Conservation (phyloP, 2,888 invertebrate species). For the Dryocosmus kuriphilus region DNA sequence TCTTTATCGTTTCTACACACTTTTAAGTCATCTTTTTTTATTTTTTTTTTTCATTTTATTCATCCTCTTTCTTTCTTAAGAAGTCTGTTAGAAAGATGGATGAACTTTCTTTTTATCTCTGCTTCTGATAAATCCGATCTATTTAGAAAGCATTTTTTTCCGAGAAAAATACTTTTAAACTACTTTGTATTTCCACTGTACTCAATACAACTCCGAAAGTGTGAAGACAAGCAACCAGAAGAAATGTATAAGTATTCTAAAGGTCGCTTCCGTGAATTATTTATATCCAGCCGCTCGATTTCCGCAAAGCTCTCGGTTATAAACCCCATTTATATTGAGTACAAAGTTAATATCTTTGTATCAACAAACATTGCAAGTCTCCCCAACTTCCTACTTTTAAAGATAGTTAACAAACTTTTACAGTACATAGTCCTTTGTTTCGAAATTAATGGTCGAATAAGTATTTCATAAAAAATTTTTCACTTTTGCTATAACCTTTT, state of each 20-base stretch:
- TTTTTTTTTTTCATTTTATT: neutral
- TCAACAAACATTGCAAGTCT: neutral
- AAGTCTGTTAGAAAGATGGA: neutral
- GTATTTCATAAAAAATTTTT: neutral
- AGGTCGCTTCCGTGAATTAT: neutral
- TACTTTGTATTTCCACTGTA: neutral
- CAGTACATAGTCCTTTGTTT: neutral
- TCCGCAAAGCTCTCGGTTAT: neutral
- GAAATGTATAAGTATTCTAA: neutral
- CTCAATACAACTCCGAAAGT: neutral
- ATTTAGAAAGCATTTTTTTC: neutral
- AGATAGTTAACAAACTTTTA: neutral
- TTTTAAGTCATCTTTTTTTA: too few species aligned
- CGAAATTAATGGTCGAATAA: neutral
- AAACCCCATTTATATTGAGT: neutral
- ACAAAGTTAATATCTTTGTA: neutral
- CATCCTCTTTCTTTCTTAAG: neutral
- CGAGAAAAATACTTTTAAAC: neutral
- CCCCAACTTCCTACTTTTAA: neutral
- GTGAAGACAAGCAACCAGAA: neutral
- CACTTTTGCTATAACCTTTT: neutral
- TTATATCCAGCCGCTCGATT: neutral
- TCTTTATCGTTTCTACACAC: too few species aligned
- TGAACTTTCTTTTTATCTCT: neutral
- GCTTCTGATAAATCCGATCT: neutral